These are phyloP conservation scores for Callocephalon fimbriatum DNA, from an alignment of 2,113 vertebrate genomes.

Conservation along the genomic window DNA sequence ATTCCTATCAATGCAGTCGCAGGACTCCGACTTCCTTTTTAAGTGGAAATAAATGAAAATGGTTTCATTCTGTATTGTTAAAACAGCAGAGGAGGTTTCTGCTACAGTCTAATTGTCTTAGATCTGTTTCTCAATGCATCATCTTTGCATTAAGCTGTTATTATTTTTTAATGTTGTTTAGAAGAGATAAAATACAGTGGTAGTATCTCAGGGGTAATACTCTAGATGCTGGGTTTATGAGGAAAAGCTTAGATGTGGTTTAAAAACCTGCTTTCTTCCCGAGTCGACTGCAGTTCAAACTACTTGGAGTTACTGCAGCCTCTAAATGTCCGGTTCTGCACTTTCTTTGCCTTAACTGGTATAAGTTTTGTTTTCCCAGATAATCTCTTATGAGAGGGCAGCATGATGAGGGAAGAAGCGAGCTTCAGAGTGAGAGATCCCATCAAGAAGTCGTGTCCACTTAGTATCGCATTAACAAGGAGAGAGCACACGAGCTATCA, in stretches of 20 bases:
- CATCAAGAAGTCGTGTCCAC: neutral
- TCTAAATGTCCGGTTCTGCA: neutral
- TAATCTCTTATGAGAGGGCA: constrained; percentile 13
- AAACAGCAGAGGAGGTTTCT: neutral
- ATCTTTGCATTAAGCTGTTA: constrained; percentile 19
- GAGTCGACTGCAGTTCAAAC: neutral
- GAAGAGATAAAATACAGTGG: neutral
- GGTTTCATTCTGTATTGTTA: neutral
- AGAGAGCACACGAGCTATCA: neutral
- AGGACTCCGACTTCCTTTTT: constrained; percentile 48
- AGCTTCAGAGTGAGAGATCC: neutral
- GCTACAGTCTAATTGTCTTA: constrained; percentile 8
- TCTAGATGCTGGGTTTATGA: neutral
- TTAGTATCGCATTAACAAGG: neutral
- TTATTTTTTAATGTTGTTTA: neutral
- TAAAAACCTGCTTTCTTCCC: neutral
- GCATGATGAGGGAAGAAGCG: neutral
- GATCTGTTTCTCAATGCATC: neutral
- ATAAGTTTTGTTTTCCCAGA: constrained; percentile 6
- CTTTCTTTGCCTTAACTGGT: neutral
- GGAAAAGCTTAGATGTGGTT: neutral
- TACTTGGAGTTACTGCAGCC: neutral
- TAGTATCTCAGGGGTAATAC: neutral
- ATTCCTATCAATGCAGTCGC: constrained; percentile 52
- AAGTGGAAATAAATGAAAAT: constrained; percentile 50